These are phyloP conservation scores for Actinopyga echinites DNA, from an alignment of 53 echinoderm and acorn worm genomes.

Conservation along the genomic window DNA sequence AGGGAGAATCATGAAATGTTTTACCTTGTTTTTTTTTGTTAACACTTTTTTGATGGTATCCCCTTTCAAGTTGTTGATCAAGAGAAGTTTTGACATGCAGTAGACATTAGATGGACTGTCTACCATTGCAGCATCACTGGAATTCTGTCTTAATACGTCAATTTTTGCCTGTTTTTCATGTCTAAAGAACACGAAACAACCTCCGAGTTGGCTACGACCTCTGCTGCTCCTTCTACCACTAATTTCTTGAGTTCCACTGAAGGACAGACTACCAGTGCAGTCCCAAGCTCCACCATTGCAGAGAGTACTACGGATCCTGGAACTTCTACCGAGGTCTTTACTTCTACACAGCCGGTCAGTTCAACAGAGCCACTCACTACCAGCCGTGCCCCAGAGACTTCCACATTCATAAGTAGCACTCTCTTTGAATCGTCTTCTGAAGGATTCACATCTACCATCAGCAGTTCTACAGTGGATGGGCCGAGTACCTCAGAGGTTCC, in stretches of 20 bases:
- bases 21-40: too few species aligned
- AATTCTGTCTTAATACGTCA: too few species aligned
- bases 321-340: background rate
- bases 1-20: too few species aligned
- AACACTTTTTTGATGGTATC: too few species aligned
- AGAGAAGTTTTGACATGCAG: too few species aligned
- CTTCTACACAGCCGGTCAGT: background rate
- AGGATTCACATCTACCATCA: too few species aligned
- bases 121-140: too few species aligned
- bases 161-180: too few species aligned
- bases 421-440: too few species aligned
- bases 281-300: background rate
- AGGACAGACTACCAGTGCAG: constrained; percentile 5
- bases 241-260: background rate
- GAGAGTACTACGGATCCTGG: background rate
- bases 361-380: background rate
- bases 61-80: too few species aligned
- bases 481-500: background rate
- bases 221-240: constrained; percentile 1
- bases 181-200: background rate
- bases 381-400: background rate
- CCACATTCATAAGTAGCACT: background rate
- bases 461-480: too few species aligned
- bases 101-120: too few species aligned
- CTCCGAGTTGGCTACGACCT: background rate